Percentiles rank a stretch among this genome's conserved stretches.
phyloP scores from a whole-genome alignment of 2,797 vertebrate genomes.

The Sarcophilus harrisii region DNA sequence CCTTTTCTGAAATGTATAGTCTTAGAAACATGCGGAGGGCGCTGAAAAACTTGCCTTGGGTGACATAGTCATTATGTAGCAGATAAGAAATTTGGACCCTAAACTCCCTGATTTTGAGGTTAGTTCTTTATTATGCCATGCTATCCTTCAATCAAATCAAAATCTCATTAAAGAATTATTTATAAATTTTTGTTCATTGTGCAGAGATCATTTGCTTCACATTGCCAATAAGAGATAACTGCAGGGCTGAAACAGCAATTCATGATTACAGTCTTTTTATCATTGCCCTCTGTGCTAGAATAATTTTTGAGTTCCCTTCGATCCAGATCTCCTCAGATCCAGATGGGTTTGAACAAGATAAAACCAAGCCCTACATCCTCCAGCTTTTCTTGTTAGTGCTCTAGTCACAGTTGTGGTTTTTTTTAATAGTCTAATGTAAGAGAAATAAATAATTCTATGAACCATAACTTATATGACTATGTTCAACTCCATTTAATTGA shows the following conservation, averaged over 20 bases:
- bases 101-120: background rate
- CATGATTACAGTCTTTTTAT: background rate
- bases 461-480: background rate
- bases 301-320: background rate
- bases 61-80: background rate
- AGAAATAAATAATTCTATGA: background rate
- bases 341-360: background rate
- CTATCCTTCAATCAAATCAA: background rate
- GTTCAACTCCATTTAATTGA: background rate
- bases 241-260: background rate
- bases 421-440: background rate
- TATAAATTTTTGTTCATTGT: background rate
- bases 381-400: background rate
- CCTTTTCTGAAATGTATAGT: background rate
- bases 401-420: background rate
- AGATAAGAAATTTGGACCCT: background rate
- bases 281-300: background rate
- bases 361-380: background rate
- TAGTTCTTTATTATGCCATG: background rate
- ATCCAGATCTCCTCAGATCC: too few relatives aligned
- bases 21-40: background rate
- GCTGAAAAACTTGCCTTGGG: background rate
- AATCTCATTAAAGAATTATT: background rate
- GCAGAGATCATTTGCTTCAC: background rate
- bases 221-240: background rate